Base-by-base conservation (phyloP, 2,113 vertebrate species). In the Sinocyclocheilus anshuiensis region DNA sequence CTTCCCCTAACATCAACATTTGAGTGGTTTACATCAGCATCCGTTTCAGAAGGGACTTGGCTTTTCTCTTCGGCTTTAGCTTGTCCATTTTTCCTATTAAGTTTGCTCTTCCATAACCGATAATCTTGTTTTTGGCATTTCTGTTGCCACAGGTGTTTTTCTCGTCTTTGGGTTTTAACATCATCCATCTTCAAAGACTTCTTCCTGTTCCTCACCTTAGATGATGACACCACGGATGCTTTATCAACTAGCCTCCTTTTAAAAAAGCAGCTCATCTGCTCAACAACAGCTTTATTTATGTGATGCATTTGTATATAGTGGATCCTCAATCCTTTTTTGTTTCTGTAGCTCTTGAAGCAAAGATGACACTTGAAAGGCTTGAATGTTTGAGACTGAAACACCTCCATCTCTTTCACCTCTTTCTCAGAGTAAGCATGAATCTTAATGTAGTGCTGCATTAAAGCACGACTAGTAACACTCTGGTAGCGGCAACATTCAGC, bases 321-420 rank as follows among this genome's bases (percentile, higher is more conserved):
- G 84, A 94, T 90, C 83, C 94, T 94, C 90, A 99, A 93, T 42
- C 95, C 95, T 0, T 95, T 96, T 92, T 97, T 97, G 85, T 97
- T 94, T 50, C 95, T 97, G 91, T 97, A 97, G 5, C 94, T 93
- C 93, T 96, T 97, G 90, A 96, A 94, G 93, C 98, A 99, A 91
- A 98, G 95, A 24, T 98, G 97, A 94, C 98, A 99, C 76, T 95
- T 94, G 77, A 98, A 99, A 3, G 98, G 97, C 5, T 96, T 95
- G 74, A 95, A 97, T 90, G 96, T 97, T 4, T 95, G 94, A 39
- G 96, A 92, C 77, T 95, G 95, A 89, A 97, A 96, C 93, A 96
- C 95, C 24, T 94, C 95, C 90, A 98, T 89, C 75, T 94, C 93
- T 84, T 95, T 96, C 75, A 98, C 97, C 81, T 96, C 94, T 86